Evolutionary conservation across 1,140 invertebrate genomes (phyloP), one percentile per base, ranked within the genome.

Genomic region (Heliconius eleuchia): DNA sequence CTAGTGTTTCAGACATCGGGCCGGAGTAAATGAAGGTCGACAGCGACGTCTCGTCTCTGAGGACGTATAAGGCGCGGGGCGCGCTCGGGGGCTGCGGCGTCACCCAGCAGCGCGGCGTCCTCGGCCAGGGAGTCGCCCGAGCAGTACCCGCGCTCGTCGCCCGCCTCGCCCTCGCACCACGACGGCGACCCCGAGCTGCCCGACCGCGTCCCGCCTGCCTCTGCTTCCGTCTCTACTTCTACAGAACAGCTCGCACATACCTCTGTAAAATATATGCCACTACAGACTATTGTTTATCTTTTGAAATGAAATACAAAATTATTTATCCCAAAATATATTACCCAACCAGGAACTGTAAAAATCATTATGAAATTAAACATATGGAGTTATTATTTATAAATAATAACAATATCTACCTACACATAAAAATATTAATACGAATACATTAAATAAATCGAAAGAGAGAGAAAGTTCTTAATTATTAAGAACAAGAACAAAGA

Each of bases 61-160:
- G 88, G 85, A 79, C 94, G 90, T 80, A 88, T 82, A 13, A 89
- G 46, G 23, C 92, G 90, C 71, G 90, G 89, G 76, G 84, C 86
- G 71, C 87, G 84, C 13, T 82, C 82, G 19, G 88, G 73, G 71
- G 87, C 90, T 39, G 86, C 85, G 9, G 87, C 85, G 71, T 89
- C 91, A 66, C 93, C 91, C 42, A 96, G 89, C 74, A 96, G 89
- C 60, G 95, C 95, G 46, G 95, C 95, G 87, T 96, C 95, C 77
- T 95, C 95, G 52, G 88, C 95, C 39, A 95, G 93, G 50, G 89
- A 92, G 88, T 94, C 92, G 3, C 88, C 95, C 76, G 95, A 95
- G 82, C 95, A 95, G 86, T 95, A 95, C 79, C 90, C 95, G 80
- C 95, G 86, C 86, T 95, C 91, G 80, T 95, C 94, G 2, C 87